Conservation (phyloP, 2,888 invertebrate species). For the Campoplex nolae region DNA sequence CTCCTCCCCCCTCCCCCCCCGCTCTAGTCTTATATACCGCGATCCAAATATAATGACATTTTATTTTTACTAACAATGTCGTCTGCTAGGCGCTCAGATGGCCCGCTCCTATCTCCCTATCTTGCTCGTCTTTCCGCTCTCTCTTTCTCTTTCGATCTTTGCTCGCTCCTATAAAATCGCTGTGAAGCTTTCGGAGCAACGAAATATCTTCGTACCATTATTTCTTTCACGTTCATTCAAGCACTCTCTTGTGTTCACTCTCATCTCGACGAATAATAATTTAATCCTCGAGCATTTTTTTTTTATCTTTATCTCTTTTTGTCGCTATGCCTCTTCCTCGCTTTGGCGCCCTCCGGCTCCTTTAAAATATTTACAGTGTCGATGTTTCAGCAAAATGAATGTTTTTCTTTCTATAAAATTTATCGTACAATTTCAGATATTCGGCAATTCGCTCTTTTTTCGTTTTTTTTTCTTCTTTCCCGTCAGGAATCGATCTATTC, state of each 20-base stretch:
- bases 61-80: conserved; percentile 82
- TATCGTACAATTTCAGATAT: conserved; percentile 36
- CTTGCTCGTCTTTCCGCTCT: conserved; percentile 38
- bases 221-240: conserved; percentile 56
- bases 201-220: conserved; percentile 49
- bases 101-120: conserved; percentile 42
- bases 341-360: conserved; percentile 18
- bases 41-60: conserved; percentile 80
- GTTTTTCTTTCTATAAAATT: background rate
- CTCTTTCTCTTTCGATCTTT: conserved; percentile 23
- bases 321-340: conserved; percentile 21
- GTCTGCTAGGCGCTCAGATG: conserved; percentile 75
- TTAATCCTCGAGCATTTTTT: conserved; percentile 20
- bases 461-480: conserved; percentile 9
- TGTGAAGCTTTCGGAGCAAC: conserved; percentile 52
- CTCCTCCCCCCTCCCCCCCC: conserved; percentile 68
- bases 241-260: conserved; percentile 61
- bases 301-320: conserved; percentile 35
- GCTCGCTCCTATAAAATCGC: conserved; percentile 31
- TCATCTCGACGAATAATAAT: conserved; percentile 58
- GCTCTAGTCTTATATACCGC: conserved; percentile 65
- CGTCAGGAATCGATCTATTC: conserved; percentile 68
- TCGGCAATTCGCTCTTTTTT: conserved; percentile 20
- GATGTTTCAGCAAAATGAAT: background rate
- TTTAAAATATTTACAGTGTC: conserved; percentile 35